These are phyloP conservation scores for Hypsopygia costalis DNA, from an alignment of 2,888 invertebrate genomes.

Conservation along the genomic window DNA sequence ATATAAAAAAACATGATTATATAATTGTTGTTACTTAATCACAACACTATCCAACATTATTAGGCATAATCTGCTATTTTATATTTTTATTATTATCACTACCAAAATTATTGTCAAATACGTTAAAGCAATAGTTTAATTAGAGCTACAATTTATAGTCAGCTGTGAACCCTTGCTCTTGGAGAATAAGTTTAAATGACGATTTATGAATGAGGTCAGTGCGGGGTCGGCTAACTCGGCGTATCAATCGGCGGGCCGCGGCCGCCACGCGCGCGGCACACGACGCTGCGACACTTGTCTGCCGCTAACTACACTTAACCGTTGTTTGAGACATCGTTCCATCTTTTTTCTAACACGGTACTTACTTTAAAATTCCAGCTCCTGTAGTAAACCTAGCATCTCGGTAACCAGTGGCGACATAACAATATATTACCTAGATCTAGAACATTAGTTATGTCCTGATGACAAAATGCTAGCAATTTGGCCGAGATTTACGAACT, in stretches of 20 bases:
- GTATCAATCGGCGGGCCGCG: conserved; percentile 38
- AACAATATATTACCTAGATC: neutral
- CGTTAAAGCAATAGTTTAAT: conserved; percentile 33
- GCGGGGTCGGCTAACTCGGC: conserved; percentile 55
- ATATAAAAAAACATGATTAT: no score
- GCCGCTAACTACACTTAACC: conserved; percentile 8
- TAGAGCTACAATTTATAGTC: conserved; percentile 39
- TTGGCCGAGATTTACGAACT: conserved; percentile 9
- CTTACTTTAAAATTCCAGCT: no score
- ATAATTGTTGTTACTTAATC: no score
- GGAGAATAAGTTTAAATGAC: conserved; percentile 64
- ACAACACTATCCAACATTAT: no score
- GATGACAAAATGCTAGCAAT: conserved; percentile 4
- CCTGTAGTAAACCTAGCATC: neutral
- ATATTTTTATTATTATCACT: no score
- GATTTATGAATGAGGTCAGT: conserved; percentile 77
- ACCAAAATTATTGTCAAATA: no score
- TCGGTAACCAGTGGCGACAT: neutral
- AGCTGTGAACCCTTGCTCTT: conserved; percentile 53
- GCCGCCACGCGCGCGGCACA: conserved; percentile 55
- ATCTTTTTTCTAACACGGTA: neutral
- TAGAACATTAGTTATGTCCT: neutral
- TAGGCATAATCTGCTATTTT: no score
- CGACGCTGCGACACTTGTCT: conserved; percentile 30
- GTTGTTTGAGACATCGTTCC: conserved; percentile 1